These are phyloP conservation scores for Neopipo cinnamomea DNA, from an alignment of 2,113 vertebrate genomes.

Conservation along the genomic window DNA sequence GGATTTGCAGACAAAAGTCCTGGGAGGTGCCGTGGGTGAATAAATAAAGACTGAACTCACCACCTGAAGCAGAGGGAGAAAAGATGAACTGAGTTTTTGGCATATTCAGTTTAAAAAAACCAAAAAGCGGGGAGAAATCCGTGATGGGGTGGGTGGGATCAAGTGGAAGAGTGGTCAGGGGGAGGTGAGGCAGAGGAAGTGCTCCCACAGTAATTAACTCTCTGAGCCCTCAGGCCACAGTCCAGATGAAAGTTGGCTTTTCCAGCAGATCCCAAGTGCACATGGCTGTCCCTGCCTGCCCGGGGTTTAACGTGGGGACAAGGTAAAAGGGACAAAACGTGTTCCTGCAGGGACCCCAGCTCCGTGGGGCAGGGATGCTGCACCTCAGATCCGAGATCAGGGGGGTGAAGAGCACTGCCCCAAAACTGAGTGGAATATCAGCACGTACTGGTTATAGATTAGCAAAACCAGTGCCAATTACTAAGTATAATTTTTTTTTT, in stretches of 20 bases:
- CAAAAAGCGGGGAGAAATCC: neutral
- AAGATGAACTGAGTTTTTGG: neutral
- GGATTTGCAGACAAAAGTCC: neutral
- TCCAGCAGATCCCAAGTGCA: neutral
- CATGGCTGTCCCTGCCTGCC: neutral
- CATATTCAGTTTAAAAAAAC: neutral
- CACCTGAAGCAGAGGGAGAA: neutral
- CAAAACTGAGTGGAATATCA: neutral
- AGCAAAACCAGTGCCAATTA: neutral
- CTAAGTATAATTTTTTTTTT: neutral
- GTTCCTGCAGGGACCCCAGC: neutral
- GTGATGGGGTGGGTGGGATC: neutral
- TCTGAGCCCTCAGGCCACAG: neutral
- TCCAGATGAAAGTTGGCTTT: neutral
- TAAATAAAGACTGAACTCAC: neutral
- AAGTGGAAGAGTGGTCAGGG: neutral
- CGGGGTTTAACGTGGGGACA: neutral
- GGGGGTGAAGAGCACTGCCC: neutral
- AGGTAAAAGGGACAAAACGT: accelerated
- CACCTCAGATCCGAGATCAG: accelerated
- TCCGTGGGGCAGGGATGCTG: accelerated
- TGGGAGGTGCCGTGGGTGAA: neutral
- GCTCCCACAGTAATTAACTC: neutral
- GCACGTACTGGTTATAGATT: accelerated
- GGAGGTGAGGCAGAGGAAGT: neutral